Evolutionary conservation across 2,888 invertebrate genomes (phyloP), one percentile per base, ranked within the genome.

Genomic region (Ochlodes sylvanus): DNA sequence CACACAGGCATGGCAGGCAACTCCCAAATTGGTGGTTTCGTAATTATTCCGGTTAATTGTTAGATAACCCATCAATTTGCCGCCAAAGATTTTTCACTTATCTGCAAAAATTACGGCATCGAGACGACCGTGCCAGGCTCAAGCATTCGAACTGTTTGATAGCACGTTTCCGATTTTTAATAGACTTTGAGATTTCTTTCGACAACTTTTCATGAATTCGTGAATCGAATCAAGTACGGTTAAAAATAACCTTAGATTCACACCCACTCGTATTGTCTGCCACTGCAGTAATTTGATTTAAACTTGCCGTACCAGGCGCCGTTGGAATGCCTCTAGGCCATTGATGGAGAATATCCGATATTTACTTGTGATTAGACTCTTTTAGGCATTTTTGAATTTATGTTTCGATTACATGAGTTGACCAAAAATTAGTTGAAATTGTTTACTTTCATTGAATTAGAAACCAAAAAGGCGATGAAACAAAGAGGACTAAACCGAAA

Each of bases 201-300:
- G 52, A 52, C 34, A 19, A 42, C 7, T 58, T 54, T 41, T 54
- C 52, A 63, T 54, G 41, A 38, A 56, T 38, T 56, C 12, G 34
- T 34, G 21, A 52, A 21, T 21, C 19, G 21, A 52, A 52, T 12
- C 12, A 14, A 52, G 21, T 21, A 52, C 32, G 38, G 64, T 55
- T 67, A 47, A 62, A 67, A 67, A 67, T 67, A 67, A 55, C 68
- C 14, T 52, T 3, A 21, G 44, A 55, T 68, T 68, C 62, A 56
- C 68, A 68, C 68, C 56, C 56, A 68, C 68, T 68, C 62, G 50
- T 50, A 42, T 54, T 55, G 62, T 15, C 62, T 50, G 60, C 17
- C 19, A 61, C 60, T 68, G 67, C 67, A 62, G 67, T 68, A 68
- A 68, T 68, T 68, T 68, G 62, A 68, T 62, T 62, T 61, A 27